Percentiles rank a stretch among this genome's conserved stretches.
These are phyloP conservation scores for Apodemia hepburni DNA, from an alignment of 2,888 invertebrate genomes.

Conservation along the genomic window DNA sequence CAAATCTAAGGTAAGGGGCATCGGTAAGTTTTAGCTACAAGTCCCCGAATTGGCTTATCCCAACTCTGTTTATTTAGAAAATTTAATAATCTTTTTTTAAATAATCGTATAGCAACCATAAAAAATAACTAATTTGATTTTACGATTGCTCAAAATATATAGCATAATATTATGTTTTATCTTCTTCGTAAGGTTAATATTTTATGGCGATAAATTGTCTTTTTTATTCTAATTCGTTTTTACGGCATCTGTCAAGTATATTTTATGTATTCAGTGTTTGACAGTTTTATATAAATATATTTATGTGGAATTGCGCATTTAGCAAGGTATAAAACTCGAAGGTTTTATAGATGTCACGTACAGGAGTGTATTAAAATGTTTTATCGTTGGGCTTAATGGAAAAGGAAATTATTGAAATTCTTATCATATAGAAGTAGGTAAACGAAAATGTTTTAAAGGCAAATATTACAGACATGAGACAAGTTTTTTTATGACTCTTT, in stretches of 20 bases:
- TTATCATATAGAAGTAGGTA: background rate
- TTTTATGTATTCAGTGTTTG: background rate
- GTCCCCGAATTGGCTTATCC: too few relatives aligned
- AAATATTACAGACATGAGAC: background rate
- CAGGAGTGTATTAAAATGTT: background rate
- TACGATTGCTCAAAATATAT: background rate
- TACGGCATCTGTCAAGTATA: background rate
- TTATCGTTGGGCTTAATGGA: background rate
- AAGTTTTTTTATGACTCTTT: too few relatives aligned
- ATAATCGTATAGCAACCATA: background rate
- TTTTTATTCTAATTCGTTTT: constrained; percentile 1
- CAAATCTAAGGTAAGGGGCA: too few relatives aligned
- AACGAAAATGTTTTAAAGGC: background rate
- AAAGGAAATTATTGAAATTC: background rate
- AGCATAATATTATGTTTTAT: background rate
- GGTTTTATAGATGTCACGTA: background rate
- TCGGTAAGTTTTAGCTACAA: too few relatives aligned
- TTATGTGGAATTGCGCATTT: background rate
- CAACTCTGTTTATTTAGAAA: too few relatives aligned
- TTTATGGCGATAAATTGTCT: background rate
- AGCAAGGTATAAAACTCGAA: background rate
- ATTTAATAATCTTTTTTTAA: too few relatives aligned
- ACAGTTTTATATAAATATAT: constrained; percentile 1
- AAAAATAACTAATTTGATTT: background rate
- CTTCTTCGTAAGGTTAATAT: background rate